Evolutionary conservation across 2,888 invertebrate genomes (phyloP), one percentile per base, ranked within the genome.

Genomic region (Hipparchia semele): DNA sequence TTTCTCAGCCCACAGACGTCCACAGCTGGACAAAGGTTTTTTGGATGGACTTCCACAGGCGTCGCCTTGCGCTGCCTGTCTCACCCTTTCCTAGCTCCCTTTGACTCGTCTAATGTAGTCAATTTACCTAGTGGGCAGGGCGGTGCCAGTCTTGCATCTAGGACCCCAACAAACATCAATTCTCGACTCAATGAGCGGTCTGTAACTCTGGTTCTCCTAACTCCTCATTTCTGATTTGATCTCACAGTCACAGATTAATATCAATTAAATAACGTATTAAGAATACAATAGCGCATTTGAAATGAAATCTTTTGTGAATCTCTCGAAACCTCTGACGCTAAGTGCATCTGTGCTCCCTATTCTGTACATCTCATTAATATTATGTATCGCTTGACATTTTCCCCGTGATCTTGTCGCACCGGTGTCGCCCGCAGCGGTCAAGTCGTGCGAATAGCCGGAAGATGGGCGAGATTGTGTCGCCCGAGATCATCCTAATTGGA

Each of bases 401-500:
- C 23, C 62, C 62, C 72, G 58, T 65, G 66, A 73, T 75, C 70
- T 72, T 69, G 71, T 70, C 70, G 51, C 66, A 69, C 68, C 70
- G 12, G 23, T 65, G 71, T 74, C 68, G 67, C 68, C 67, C 70
- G 39, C 61, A 65, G 67, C 70, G 72, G 72, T 70, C 64, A 68
- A 62, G 70, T 75, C 72, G 68, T 75, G 72, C 46, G 68, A 59
- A 67, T 70, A 58, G 59, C 56, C 56, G 61, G 72, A 72, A 70
- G 74, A 70, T 74, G 67, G 72, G 61, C 51, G 64, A 68, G 70
- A 70, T 72, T 70, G 70, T 75, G 68, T 61, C 54, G 54, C 4
- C 51, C 13, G 68, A 60, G 67, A 62, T 71, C 71, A 68, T 67
- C 71, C 71, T 73, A 73, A 73, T 71, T 73, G 71, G 71, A 71